phyloP scores from a whole-genome alignment of 2,113 vertebrate species.

The Bombycilla garrulus region DNA sequence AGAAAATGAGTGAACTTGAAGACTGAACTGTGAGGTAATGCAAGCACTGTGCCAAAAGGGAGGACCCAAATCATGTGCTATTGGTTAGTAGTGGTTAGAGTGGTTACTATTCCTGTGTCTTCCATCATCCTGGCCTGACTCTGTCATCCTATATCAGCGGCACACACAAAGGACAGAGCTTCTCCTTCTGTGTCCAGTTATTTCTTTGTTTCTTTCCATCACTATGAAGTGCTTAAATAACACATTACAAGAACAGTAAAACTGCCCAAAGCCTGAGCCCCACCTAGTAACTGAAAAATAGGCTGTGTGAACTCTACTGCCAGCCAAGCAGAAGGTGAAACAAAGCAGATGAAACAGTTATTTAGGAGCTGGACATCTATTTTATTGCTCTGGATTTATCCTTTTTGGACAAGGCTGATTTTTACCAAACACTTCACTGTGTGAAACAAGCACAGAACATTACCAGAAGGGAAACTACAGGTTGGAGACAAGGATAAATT shows the following conservation, averaged over 20 bases:
- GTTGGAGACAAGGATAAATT: background rate
- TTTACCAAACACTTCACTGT: background rate
- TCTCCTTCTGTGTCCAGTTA: background rate
- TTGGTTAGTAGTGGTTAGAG: too few relatives aligned
- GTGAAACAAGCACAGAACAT: background rate
- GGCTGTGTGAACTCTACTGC: background rate
- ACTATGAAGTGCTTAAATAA: background rate
- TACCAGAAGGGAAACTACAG: background rate
- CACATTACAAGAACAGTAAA: background rate
- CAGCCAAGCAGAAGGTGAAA: background rate
- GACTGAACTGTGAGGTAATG: rapidly evolving
- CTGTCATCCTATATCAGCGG: background rate
- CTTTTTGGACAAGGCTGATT: background rate
- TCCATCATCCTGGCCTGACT: background rate
- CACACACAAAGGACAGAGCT: background rate
- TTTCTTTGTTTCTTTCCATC: background rate
- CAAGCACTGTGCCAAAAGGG: rapidly evolving
- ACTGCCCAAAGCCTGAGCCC: background rate
- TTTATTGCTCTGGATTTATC: background rate
- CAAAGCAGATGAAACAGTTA: background rate
- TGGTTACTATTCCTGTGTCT: background rate
- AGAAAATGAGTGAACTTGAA: background rate
- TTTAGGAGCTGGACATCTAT: background rate
- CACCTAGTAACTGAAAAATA: background rate
- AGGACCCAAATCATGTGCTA: background rate